Evolutionary conservation across 35 echinoderm and acorn worm genomes (phyloP).

Genomic region (Chiridota heheva): DNA sequence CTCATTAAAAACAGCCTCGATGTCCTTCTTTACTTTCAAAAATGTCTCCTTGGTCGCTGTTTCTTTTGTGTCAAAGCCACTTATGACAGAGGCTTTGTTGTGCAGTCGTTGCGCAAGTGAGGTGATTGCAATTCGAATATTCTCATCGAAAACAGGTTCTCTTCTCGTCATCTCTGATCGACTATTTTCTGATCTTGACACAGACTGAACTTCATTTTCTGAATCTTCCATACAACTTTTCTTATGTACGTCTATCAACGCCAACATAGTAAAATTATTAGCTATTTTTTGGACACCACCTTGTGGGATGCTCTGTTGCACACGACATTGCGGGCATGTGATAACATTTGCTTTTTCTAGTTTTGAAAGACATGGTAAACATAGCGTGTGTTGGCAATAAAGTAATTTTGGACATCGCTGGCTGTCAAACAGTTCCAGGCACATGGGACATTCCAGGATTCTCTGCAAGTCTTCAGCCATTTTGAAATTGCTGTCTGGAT

Average conservation of each 20-base stretch:
- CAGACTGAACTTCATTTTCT: too few species aligned
- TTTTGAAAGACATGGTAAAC: slow-evolving; percentile 62
- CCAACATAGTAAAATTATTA: slow-evolving; percentile 95
- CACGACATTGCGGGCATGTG: slow-evolving; percentile 81
- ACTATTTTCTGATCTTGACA: too few species aligned
- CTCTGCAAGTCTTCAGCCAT: slow-evolving; percentile 93
- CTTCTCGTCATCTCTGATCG: too few species aligned
- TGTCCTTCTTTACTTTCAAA: slow-evolving; percentile 56
- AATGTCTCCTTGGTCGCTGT: slow-evolving; percentile 67
- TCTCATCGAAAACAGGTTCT: slow-evolving; percentile 64
- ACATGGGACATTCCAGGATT: slow-evolving; percentile 91
- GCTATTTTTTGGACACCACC: slow-evolving; percentile 61
- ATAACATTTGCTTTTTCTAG: slow-evolving; percentile 60
- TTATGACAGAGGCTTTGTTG: slow-evolving; percentile 62
- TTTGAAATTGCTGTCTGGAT: background rate
- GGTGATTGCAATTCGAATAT: slow-evolving; percentile 58
- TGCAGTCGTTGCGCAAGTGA: slow-evolving; percentile 65
- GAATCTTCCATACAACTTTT: too few species aligned
- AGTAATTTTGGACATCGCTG: slow-evolving; percentile 69
- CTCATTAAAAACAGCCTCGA: slow-evolving; percentile 68
- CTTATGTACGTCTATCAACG: slow-evolving; percentile 78
- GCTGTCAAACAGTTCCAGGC: slow-evolving; percentile 73
- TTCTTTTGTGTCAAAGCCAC: slow-evolving; percentile 62
- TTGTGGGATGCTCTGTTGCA: slow-evolving; percentile 55
- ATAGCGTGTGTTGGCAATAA: slow-evolving; percentile 93